Percentiles rank a stretch among this genome's conserved stretches.
Conservation (phyloP, 2,888 invertebrate species). For the Alsophila aescularia region DNA sequence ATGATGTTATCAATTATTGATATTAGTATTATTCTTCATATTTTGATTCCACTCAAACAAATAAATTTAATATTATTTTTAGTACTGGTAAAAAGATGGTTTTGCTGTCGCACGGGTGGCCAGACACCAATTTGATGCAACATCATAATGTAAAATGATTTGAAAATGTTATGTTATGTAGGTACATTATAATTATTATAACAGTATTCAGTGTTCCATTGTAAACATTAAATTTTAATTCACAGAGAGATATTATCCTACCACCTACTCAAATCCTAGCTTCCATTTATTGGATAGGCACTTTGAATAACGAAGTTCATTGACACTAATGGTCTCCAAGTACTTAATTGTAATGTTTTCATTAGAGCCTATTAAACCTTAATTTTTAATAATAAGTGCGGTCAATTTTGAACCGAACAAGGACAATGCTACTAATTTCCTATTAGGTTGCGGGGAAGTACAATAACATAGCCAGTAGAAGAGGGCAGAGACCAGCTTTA, state of each 20-base stretch:
- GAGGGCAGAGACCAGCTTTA: slow-evolving; percentile 15
- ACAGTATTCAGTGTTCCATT: too few species aligned
- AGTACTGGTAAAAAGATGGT: too few species aligned
- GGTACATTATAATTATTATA: too few species aligned
- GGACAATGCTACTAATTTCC: slow-evolving; percentile 25
- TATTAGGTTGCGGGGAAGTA: slow-evolving; percentile 1
- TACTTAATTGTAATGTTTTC: slow-evolving; percentile 59
- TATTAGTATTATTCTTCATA: too few species aligned
- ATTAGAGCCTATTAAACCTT: slow-evolving; percentile 54
- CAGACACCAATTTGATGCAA: too few species aligned
- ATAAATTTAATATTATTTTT: too few species aligned
- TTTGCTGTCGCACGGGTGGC: too few species aligned
- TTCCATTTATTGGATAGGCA: slow-evolving; percentile 17
- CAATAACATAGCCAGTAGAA: slow-evolving; percentile 24
- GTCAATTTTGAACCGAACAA: slow-evolving; percentile 29
- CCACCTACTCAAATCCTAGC: slow-evolving; percentile 26
- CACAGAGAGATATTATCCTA: slow-evolving; percentile 9
- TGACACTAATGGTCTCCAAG: slow-evolving; percentile 63
- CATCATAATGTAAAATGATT: too few species aligned
- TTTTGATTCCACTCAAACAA: too few species aligned
- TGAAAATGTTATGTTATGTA: too few species aligned
- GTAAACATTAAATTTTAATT: slow-evolving; percentile 7
- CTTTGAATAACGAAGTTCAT: slow-evolving; percentile 63
- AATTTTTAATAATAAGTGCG: slow-evolving; percentile 44
- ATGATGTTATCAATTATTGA: too few species aligned